Base-by-base conservation (phyloP, 1,140 invertebrate species). In the Dinoponera quadriceps region DNA sequence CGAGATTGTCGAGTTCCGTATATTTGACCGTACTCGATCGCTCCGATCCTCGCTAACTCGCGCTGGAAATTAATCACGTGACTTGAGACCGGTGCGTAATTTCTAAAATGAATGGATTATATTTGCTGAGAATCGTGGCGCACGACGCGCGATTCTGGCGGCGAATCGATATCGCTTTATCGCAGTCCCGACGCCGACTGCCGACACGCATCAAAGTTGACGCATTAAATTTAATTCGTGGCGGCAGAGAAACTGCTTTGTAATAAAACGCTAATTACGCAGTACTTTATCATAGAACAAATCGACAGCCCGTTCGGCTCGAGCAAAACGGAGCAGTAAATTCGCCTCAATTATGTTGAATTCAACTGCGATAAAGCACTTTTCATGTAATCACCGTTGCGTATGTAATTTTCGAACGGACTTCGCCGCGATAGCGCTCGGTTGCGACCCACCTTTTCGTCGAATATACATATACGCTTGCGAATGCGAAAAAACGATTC, bases 301-400 rank as follows among this genome's bases (percentile, higher is more conserved):
- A 83, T 83, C 73, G 44, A 74, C 82, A 81, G 38, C 27, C 44
- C 5, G 69, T 18, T 3, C 13, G 48, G 16, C 1, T 22, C n/a
- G 60, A 25, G 7, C 20, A 22, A 54, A 73, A 83, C 71, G 57
- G 22, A 78, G 18, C 25, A 33, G 4, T 13, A 85, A 83, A 87
- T 73, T 57, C 49, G 14, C 16, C 25, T 38, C 57, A 38, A 49
- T 55, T 66, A 60, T 54, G 11, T n/a, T 3, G 25, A 72, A 82
- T 83, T 82, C 54, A 16, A 60, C 22, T 20, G 14, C 66, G 25
- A 38, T 18, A 20, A 71, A 85, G n/a, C 25, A 63, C 29, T 63
- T 69, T 54, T 59, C 72, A 1, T 55, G 1, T 57, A 82, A 86
- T 86, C 63, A 77, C 13, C n/a, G 20, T 20, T 3, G 48, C 13